Base-by-base conservation (phyloP, 2,888 invertebrate species). In the Autographa pulchrina region DNA sequence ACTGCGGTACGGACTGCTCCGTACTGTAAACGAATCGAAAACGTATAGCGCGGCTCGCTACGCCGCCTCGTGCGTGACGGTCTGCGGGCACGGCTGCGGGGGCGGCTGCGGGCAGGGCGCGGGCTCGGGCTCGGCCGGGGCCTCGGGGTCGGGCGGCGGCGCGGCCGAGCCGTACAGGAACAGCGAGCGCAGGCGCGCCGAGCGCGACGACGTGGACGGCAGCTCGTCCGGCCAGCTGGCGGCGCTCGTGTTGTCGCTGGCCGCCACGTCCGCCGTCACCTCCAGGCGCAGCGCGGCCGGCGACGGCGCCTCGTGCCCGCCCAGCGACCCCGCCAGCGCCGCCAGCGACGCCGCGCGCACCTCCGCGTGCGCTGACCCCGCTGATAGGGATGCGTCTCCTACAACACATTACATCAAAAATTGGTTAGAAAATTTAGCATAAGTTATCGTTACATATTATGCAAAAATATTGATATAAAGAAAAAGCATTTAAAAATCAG, bases 341-440 rank as follows among this genome's bases (percentile, higher is more conserved):
- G 95, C 94, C 75, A 95, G 91, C 63, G 95, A 95, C 43, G 94
- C 86, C 78, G 94, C 95, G 67, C 94, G 93, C 52, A 76, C 90
- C 77, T 92, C 94, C 65, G 91, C 93, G 69, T 88, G 89, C 72
- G 87, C 88, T 16, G 94, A 94, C 5, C 94, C 94, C 75, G 92
- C 93, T 11, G 95, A 95, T 41, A 95, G 89, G 0, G 95, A 95
- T 70, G 95, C 95, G 90, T 95, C 95, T 32, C 95, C 95, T 95
- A 88, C 0, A 11, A 59, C 60, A 60, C 35, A 60, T 25, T 25
- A 25, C 25, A 25, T 25, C 3, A 2, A 25, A 25, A 25, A 2
- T 2, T 25, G 3, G 25, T 25, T 2, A 25, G 25, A 3, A 25
- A 25, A 25, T 3, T 25, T 25, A 2, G 3, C 25, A 25, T 25